Evolutionary conservation across 2,113 vertebrate genomes (phyloP).

Genomic region (Phocoena phocoena): DNA sequence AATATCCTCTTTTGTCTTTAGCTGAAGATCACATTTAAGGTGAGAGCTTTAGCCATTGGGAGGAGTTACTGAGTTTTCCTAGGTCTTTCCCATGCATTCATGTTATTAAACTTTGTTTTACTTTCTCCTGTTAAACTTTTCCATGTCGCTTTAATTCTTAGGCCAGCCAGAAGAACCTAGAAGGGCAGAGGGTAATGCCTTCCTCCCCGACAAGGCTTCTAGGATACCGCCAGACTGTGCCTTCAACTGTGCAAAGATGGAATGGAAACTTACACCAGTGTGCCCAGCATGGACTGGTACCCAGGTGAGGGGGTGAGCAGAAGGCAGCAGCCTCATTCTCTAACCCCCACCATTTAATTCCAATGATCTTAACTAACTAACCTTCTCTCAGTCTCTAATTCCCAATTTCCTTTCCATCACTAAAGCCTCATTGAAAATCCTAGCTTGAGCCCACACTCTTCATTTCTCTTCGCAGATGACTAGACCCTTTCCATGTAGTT

Average conservation of each 20-base stretch:
- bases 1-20: background rate
- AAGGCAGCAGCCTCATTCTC: background rate
- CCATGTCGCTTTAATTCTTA: background rate
- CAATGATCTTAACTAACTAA: background rate
- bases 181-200: too few relatives aligned
- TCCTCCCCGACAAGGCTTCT: background rate
- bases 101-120: background rate
- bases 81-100: background rate
- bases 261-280: background rate
- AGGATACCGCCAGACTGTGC: background rate
- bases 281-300: background rate
- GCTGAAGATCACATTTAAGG: background rate
- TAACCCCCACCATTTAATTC: background rate
- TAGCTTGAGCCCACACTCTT: background rate
- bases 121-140: background rate
- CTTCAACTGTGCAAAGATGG: background rate
- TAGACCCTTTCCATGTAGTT: background rate
- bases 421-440: background rate
- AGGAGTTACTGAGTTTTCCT: background rate
- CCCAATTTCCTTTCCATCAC: background rate
- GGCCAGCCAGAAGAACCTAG: background rate
- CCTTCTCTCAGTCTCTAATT: background rate
- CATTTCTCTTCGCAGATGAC: background rate
- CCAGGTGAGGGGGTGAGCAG: background rate
- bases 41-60: background rate